phyloP scores from a whole-genome alignment of 1,140 invertebrate species.

The Papilio dardanus region DNA sequence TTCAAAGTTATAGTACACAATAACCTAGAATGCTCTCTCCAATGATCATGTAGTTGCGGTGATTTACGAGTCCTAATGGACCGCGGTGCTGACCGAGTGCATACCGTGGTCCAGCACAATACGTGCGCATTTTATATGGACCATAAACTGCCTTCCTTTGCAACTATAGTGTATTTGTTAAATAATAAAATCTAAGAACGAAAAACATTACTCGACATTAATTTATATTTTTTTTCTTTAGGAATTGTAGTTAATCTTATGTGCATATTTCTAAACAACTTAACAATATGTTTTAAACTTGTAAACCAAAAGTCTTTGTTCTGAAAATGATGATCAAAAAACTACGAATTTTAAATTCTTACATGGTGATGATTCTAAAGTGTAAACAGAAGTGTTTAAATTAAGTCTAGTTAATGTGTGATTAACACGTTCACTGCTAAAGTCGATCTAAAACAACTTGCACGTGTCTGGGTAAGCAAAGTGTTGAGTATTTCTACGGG shows the following conservation, averaged over 20 bases:
- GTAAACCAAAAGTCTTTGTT: no score
- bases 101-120: background rate
- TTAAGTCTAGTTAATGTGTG: no score
- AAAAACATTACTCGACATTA: background rate
- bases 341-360: no score
- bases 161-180: constrained; percentile 14
- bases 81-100: background rate
- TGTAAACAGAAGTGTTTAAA: no score
- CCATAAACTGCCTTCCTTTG: constrained; percentile 1
- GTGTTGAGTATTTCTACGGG: no score
- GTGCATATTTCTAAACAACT: no score
- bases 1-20: background rate
- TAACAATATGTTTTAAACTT: no score
- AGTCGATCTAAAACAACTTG: no score
- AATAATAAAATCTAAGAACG: constrained; percentile 5
- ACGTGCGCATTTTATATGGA: constrained; percentile 29
- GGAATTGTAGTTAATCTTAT: background rate
- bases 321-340: no score
- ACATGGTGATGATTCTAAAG: no score
- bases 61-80: constrained; percentile 25
- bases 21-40: constrained; percentile 2
- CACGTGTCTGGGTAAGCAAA: no score
- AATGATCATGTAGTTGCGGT: constrained; percentile 14
- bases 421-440: no score
- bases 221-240: background rate